Base-by-base conservation (phyloP, 2,113 vertebrate species). In the Turnix velox region DNA sequence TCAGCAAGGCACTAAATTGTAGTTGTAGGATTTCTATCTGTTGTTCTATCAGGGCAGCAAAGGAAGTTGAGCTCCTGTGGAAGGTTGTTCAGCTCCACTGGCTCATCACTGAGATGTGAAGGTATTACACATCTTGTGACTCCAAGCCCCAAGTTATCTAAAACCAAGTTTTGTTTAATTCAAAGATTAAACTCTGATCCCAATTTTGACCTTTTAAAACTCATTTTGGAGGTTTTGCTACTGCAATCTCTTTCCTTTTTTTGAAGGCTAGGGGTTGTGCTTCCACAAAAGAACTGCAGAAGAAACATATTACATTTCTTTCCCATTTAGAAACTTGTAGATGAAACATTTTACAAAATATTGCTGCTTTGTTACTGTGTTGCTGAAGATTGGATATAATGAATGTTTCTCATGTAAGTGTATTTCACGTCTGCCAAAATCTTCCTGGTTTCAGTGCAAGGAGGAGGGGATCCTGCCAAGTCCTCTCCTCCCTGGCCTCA, bases 401-500 rank as follows among this genome's bases (percentile, higher is more conserved):
- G 4, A 66, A 24, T n/a, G 18, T 69, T 85, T 48, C 72, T 89
- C 55, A 0, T 82, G 78, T 81, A 71, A 55, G 40, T 25, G 25
- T 54, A 6, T 9, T 87, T 81, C 62, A 40, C 73, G 78, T 84
- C 89, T 93, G 89, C 87, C 73, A 16, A 40, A 67, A 51, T 87
- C 51, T 54, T 37, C 40, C 10, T 0, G 14, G 9, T 31, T 62
- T 63, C 10, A 0, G 13, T 51, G 81, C 55, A 39, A 3, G 0
- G 16, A 52, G 40, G 58, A 30, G 33, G 22, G 0, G 5, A 42
- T 27, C 18, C 6, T 54, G 73, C 59, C 52, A 11, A 83, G 58
- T 5, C 12, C 0, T 3, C 35, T 39, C 7, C 31, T 76, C 71
- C 13, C 13, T 12, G 54, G 58, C 0, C 0, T 2, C 12, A 43